Evolutionary conservation across 2,797 vertebrate species (phyloP), one percentile per base, ranked within the genome.

Genomic region (Antrozous pallidus): DNA sequence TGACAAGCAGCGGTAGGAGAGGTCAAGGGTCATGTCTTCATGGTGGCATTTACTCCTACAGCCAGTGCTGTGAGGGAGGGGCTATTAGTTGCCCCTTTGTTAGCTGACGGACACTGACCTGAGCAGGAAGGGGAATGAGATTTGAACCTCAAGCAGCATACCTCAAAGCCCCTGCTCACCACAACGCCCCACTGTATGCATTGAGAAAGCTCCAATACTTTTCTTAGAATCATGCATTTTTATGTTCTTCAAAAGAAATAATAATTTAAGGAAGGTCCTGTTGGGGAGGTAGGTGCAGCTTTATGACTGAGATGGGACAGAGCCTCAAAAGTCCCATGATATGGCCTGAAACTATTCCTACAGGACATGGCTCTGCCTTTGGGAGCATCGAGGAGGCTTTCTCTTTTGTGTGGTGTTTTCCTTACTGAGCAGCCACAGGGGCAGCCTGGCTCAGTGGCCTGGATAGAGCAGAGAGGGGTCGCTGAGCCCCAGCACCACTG

Each of bases 391-490:
- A 17, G 14, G 49, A 20, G 0, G 8, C 79, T 33, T 69, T 40
- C 40, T 5, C 0, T 0, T 0, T 33, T 9, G 0, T 8, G 3
- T 7, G 36, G 3, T 5, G 8, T 47, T 13, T 33, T 16, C 31
- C n/a, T 65, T 63, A 3, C 71, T 10, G 38, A 69, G 67, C 10
- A 28, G 18, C 22, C 14, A 47, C 13, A 7, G 79, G 67, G 65
- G 36, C 77, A 36, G 38, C 8, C 45, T 1, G 5, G 33, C 5
- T 16, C 18, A 2, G 8, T 9, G 10, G 12, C 0, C 0, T 1
- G 9, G 33, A 14, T 0, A 11, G 22, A 28, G 6, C 9, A 51
- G 4, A 67, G 40, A 11, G 8, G 0, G 8, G 1, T 9, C 26
- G 1, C 16, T n/a, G 20, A 22, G 20, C 20, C 51, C 51, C 20